phyloP scores from a whole-genome alignment of 1,140 invertebrate genomes.

The Paralvinella palmiformis region DNA sequence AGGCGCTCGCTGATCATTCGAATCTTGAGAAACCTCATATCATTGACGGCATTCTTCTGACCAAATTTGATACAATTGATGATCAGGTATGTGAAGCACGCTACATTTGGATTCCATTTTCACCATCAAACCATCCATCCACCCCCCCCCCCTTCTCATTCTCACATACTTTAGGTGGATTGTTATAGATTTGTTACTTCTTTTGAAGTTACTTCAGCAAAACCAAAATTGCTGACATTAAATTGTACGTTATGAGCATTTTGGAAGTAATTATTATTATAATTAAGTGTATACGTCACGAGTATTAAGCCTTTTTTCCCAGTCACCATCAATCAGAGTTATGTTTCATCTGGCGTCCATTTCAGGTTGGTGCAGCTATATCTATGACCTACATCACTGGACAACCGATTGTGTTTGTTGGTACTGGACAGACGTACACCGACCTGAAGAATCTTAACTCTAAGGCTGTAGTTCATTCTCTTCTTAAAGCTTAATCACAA shows the following conservation, averaged over 20 bases:
- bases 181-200: too few relatives aligned
- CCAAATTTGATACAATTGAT: constrained; percentile 99
- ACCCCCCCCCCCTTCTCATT: too few relatives aligned
- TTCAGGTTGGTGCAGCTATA: constrained; percentile 93
- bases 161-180: too few relatives aligned
- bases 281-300: too few relatives aligned
- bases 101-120: neutral
- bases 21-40: constrained; percentile 59
- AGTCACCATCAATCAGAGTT: too few relatives aligned
- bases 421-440: constrained; percentile 97
- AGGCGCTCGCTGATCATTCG: constrained; percentile 67
- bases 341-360: too few relatives aligned
- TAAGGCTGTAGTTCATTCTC: constrained; percentile 89
- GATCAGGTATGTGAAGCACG: constrained; percentile 74
- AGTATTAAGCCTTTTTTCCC: too few relatives aligned
- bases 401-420: constrained; percentile 98
- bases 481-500: constrained; percentile 74
- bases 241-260: too few relatives aligned
- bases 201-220: too few relatives aligned
- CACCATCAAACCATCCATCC: too few relatives aligned
- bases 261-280: too few relatives aligned
- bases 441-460: constrained; percentile 96
- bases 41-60: constrained; percentile 96
- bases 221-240: too few relatives aligned
- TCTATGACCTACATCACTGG: constrained; percentile 99